Evolutionary conservation across 2,888 invertebrate genomes (phyloP).

Genomic region (Nymphalis c-album): DNA sequence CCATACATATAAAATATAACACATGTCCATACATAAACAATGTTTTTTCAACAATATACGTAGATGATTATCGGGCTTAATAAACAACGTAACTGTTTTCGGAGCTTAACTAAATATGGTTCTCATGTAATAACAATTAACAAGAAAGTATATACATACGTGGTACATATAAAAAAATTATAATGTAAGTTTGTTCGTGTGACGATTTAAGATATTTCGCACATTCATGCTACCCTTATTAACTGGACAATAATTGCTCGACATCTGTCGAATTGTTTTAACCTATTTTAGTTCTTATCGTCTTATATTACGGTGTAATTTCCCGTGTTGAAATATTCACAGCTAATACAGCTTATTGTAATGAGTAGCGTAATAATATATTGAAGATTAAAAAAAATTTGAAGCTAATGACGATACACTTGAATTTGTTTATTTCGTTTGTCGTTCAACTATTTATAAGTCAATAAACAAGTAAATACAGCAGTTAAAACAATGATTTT

Average conservation of each 20-base stretch:
- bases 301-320: neutral
- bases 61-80: neutral
- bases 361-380: neutral
- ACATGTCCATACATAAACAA: too few relatives aligned
- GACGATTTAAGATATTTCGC: constrained; percentile 4
- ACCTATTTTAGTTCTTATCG: neutral
- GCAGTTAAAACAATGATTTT: neutral
- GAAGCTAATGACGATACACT: neutral
- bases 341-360: neutral
- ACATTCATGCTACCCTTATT: neutral
- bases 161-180: neutral
- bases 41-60: too few relatives aligned
- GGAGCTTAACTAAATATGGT: neutral
- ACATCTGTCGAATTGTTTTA: neutral
- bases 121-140: constrained; percentile 1
- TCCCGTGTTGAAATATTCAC: neutral
- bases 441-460: neutral
- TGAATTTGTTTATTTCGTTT: neutral
- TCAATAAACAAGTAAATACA: neutral
- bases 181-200: neutral
- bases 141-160: neutral
- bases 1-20: too few relatives aligned
- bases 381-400: neutral
- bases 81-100: neutral
- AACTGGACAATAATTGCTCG: neutral